Percentiles rank a stretch among this genome's conserved stretches.
Conservation (phyloP, 1,140 invertebrate species). For the Onthophagus taurus region DNA sequence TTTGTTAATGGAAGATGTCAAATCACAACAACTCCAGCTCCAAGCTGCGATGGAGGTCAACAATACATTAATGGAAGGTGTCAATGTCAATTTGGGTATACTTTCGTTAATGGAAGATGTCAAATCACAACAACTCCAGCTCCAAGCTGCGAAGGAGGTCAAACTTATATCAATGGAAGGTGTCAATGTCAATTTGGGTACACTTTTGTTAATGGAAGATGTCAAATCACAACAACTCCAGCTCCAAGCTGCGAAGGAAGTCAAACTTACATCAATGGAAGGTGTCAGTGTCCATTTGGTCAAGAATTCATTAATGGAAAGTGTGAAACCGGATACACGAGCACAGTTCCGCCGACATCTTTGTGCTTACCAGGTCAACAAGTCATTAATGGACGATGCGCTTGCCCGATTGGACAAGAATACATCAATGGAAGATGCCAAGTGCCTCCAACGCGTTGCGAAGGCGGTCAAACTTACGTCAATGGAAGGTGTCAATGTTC, state of each 20-base stretch:
- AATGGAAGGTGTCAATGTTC: background rate
- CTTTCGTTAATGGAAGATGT: too few species aligned
- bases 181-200: background rate
- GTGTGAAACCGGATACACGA: too few species aligned
- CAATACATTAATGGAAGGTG: too few species aligned
- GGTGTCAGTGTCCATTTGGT: background rate
- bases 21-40: too few species aligned
- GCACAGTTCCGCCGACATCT: too few species aligned
- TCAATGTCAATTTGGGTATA: too few species aligned
- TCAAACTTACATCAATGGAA: background rate
- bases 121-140: constrained; percentile 1
- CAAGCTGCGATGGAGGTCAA: too few species aligned
- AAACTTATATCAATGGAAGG: constrained; percentile 1
- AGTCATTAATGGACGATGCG: background rate
- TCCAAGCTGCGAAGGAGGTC: background rate
- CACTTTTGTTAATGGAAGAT: constrained; percentile 1
- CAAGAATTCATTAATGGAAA: background rate
- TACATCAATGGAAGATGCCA: constrained; percentile 8
- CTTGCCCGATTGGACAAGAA: background rate
- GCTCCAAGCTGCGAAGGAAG: background rate
- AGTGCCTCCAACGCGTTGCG: background rate
- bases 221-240: background rate
- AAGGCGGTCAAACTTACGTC: background rate
- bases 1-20: too few species aligned
- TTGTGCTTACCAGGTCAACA: background rate